Conservation (phyloP, 2,888 invertebrate species). For the Platycnemis pennipes region DNA sequence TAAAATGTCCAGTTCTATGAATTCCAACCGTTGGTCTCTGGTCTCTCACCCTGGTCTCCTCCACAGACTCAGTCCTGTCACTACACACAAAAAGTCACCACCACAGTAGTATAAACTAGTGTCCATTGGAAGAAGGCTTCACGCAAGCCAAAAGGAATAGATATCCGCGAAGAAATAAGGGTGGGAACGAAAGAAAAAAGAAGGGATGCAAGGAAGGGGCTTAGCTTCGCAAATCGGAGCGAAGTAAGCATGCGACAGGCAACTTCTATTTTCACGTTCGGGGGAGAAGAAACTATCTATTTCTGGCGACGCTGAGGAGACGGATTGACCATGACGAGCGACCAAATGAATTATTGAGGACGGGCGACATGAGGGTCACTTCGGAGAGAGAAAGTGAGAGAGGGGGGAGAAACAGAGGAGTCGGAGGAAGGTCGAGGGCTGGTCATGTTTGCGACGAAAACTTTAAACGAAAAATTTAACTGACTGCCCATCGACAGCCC, state of each 20-base stretch:
- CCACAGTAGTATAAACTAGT: no score
- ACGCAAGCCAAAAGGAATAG: no score
- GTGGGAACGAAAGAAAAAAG: background rate
- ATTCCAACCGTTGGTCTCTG: no score
- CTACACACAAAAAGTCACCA: no score
- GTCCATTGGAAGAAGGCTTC: no score
- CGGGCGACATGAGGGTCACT: background rate
- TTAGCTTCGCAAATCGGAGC: background rate
- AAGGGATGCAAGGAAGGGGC: background rate
- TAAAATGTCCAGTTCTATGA: no score
- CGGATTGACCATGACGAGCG: background rate
- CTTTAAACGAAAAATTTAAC: no score
- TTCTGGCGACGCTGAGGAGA: background rate
- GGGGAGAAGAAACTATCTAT: background rate
- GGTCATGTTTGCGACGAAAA: no score
- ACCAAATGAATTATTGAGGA: background rate
- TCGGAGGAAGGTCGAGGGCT: constrained; percentile 8
- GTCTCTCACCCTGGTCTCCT: no score
- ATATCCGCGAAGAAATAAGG: no score
- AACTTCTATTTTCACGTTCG: background rate
- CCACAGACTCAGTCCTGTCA: no score
- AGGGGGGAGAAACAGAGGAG: background rate
- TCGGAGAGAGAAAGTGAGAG: background rate
- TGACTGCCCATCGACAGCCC: no score
- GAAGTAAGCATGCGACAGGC: background rate